Percentiles rank a stretch among this genome's conserved stretches.
phyloP scores from a whole-genome alignment of 2,888 invertebrate genomes.

The Dryobota labecula region DNA sequence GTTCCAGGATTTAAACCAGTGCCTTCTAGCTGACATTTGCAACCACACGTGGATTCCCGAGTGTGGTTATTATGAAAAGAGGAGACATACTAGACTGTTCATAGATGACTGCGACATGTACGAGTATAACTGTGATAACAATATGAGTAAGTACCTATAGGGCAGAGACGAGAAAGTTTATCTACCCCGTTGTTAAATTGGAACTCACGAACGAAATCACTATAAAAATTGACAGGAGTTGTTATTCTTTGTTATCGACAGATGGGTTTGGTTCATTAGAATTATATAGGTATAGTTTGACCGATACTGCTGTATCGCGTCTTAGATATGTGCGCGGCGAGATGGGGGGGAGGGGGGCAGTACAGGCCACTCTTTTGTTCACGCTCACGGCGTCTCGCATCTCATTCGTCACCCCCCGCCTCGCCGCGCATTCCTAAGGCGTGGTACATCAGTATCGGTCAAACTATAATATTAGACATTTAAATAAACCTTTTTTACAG shows the following conservation, averaged over 20 bases:
- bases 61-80: constrained; percentile 72
- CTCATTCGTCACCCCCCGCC: too few relatives aligned
- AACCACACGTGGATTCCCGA: constrained; percentile 83
- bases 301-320: too few relatives aligned
- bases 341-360: too few relatives aligned
- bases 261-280: not conserved
- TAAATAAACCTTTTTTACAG: too few relatives aligned
- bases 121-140: constrained; percentile 81
- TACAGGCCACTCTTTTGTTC: too few relatives aligned
- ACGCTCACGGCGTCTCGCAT: too few relatives aligned
- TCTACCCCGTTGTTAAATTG: not conserved
- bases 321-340: too few relatives aligned
- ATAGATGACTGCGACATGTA: constrained; percentile 80
- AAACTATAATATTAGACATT: too few relatives aligned
- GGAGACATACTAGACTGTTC: constrained; percentile 70
- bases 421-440: too few relatives aligned
- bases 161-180: not conserved
- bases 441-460: too few relatives aligned
- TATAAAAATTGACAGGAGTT: not conserved
- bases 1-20: constrained; percentile 72
- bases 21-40: constrained; percentile 79
- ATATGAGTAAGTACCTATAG: constrained; percentile 64
- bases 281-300: too few relatives aligned
- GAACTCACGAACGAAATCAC: not conserved
- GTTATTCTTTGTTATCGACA: too few relatives aligned